phyloP scores from a whole-genome alignment of 2,113 vertebrate species.

The Tenrec ecaudatus region DNA sequence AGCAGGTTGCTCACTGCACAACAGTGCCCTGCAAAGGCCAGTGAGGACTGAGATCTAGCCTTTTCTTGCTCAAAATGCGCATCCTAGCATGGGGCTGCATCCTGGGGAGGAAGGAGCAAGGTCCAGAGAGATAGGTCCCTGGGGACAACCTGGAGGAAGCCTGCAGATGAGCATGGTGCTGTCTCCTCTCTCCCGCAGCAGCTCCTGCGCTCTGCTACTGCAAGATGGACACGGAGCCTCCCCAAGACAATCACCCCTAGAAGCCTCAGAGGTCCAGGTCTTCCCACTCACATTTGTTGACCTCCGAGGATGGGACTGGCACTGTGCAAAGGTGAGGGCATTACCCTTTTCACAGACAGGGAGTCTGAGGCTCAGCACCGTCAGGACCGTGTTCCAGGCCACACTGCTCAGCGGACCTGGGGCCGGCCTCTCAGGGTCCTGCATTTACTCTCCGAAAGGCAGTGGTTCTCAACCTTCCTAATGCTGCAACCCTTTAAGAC shows the following conservation, averaged over 20 bases:
- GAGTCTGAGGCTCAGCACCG: not conserved
- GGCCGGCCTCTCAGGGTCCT: not conserved
- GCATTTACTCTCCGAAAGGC: not conserved
- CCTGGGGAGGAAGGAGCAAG: not conserved
- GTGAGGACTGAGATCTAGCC: not conserved
- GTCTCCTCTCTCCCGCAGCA: not conserved
- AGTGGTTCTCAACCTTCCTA: too few species aligned
- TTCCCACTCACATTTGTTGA: not conserved
- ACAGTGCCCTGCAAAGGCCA: not conserved
- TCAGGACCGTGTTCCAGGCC: not conserved
- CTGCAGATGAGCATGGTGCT: not conserved
- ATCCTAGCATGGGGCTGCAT: not conserved
- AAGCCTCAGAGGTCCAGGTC: not conserved
- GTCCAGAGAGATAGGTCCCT: not conserved
- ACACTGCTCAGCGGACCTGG: not conserved
- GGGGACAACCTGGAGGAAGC: not conserved
- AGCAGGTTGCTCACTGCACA: not conserved
- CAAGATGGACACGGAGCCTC: not conserved
- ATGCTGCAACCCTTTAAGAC: too few species aligned
- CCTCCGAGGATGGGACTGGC: not conserved
- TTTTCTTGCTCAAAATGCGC: not conserved
- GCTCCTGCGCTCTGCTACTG: not conserved
- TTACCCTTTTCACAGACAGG: not conserved
- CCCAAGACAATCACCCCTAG: not conserved
- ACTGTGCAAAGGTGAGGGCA: not conserved